Conservation (phyloP, 2,113 vertebrate genomes). For the Narcine bancroftii region DNA sequence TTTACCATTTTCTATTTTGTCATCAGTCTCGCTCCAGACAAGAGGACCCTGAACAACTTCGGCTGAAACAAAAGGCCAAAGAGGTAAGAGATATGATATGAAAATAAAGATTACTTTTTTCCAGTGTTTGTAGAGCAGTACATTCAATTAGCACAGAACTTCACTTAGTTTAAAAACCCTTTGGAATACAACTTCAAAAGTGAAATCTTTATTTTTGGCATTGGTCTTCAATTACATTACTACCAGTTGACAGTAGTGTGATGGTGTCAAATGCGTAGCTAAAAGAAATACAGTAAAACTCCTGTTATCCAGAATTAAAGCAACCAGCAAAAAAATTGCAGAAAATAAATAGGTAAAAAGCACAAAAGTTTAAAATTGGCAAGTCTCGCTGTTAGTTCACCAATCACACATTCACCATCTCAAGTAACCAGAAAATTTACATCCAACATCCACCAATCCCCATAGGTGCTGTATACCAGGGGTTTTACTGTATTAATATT, state of each 20-base stretch:
- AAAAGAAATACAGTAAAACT: too few species aligned
- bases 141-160: not conserved
- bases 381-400: too few species aligned
- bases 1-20: not conserved
- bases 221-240: not conserved
- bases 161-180: not conserved
- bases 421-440: too few species aligned
- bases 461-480: too few species aligned
- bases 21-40: constrained; percentile 78
- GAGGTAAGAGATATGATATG: constrained; percentile 58
- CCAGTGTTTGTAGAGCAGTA: not conserved
- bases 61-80: constrained; percentile 86
- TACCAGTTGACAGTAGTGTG: not conserved
- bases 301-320: too few species aligned
- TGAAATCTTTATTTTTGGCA: not conserved
- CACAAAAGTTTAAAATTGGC: too few species aligned
- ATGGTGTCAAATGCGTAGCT: too few species aligned
- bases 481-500: too few species aligned
- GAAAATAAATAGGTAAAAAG: too few species aligned
- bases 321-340: too few species aligned
- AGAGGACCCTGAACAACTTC: constrained; percentile 83
- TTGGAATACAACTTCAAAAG: not conserved
- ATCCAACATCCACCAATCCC: too few species aligned
- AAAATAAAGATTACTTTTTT: not conserved
- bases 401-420: too few species aligned